These are phyloP conservation scores for Acleris holmiana DNA, from an alignment of 2,888 invertebrate species.

Conservation along the genomic window DNA sequence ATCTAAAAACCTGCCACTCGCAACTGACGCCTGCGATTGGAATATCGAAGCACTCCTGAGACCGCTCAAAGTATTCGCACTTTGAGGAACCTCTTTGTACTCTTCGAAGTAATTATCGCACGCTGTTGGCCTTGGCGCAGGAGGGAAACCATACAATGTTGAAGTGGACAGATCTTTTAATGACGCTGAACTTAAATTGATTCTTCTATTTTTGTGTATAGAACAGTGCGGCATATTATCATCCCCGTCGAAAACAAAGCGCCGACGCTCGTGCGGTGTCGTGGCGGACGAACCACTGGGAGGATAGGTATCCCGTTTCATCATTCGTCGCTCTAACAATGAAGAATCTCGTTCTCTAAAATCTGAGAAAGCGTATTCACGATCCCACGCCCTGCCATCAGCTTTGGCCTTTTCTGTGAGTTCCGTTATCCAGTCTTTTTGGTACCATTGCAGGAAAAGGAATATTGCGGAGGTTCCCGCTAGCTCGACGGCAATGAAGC, in stretches of 20 bases:
- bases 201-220: slow-evolving; percentile 82
- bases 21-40: slow-evolving; percentile 84
- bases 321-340: slow-evolving; percentile 71
- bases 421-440: slow-evolving; percentile 86
- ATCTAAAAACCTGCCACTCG: slow-evolving; percentile 88
- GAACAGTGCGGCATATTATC: slow-evolving; percentile 80
- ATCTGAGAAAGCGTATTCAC: slow-evolving; percentile 80
- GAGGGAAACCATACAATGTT: slow-evolving; percentile 86
- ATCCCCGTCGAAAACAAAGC: slow-evolving; percentile 87
- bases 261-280: slow-evolving; percentile 82
- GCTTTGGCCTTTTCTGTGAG: slow-evolving; percentile 78
- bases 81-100: slow-evolving; percentile 81
- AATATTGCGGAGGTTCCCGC: slow-evolving; percentile 95
- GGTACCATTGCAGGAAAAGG: slow-evolving; percentile 92
- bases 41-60: slow-evolving; percentile 79
- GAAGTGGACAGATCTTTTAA: slow-evolving; percentile 84
- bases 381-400: slow-evolving; percentile 77
- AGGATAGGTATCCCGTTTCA: slow-evolving; percentile 78
- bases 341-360: slow-evolving; percentile 77
- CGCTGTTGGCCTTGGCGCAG: slow-evolving; percentile 85
- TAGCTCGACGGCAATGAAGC: slow-evolving; percentile 92
- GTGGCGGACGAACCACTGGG: slow-evolving; percentile 73
- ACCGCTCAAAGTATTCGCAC: slow-evolving; percentile 78
- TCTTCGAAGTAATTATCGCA: slow-evolving; percentile 85
- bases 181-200: slow-evolving; percentile 82